Percentiles rank a stretch among this genome's conserved stretches.
phyloP scores from a whole-genome alignment of 1,140 invertebrate genomes.

The Vanessa atalanta region DNA sequence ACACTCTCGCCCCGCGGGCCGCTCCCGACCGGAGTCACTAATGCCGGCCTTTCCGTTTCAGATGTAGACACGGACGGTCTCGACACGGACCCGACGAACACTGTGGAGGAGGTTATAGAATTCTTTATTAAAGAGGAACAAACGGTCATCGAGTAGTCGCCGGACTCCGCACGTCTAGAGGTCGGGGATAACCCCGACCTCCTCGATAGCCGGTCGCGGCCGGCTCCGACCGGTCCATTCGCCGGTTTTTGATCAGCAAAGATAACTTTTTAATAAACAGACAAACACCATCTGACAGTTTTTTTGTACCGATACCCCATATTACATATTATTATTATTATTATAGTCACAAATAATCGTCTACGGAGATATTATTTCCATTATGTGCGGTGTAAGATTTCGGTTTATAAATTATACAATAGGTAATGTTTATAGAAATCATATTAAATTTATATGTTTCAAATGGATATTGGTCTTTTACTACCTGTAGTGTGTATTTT shows the following conservation, averaged over 20 bases:
- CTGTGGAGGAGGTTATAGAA: constrained; percentile 97
- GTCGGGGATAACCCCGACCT: constrained; percentile 55
- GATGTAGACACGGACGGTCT: constrained; percentile 96
- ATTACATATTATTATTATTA: constrained; percentile 9
- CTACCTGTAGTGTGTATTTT: constrained; percentile 54
- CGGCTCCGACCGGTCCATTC: constrained; percentile 36
- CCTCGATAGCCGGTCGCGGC: constrained; percentile 35
- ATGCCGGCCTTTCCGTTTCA: constrained; percentile 64
- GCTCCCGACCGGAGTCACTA: too few species aligned
- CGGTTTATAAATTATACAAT: constrained; percentile 73
- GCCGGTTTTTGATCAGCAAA: constrained; percentile 15
- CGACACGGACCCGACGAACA: constrained; percentile 91
- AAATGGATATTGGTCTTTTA: constrained; percentile 72
- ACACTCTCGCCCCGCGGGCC: too few species aligned
- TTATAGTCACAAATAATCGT: constrained; percentile 52
- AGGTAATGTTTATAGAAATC: constrained; percentile 77
- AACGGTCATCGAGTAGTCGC: constrained; percentile 86
- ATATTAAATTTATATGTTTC: constrained; percentile 78
- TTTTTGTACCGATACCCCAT: constrained; percentile 61
- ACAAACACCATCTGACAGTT: constrained; percentile 50
- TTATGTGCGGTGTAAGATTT: constrained; percentile 68
- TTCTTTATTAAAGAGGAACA: constrained; percentile 98
- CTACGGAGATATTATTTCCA: constrained; percentile 36
- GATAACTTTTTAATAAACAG: constrained; percentile 51
- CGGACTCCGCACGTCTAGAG: constrained; percentile 53